Base-by-base conservation (phyloP, 1,140 invertebrate genomes). In the Cyphomyrmex costatus region DNA sequence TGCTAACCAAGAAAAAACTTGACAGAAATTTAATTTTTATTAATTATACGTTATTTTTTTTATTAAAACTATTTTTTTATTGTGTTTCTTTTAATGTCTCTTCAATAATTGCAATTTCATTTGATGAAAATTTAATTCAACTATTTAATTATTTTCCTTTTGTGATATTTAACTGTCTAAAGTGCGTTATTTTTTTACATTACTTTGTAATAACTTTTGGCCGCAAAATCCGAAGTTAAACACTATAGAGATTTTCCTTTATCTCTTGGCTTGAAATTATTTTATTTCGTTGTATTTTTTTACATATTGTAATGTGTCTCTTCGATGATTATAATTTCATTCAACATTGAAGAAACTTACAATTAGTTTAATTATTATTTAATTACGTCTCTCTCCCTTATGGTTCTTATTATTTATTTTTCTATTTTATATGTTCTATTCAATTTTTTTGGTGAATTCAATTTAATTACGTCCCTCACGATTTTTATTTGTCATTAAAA, bases 331-430 rank as follows among this genome's bases (percentile, higher is more conserved):
- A 24, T 33, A 24, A 42, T 68, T 68, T 19, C 8, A 33, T 36
- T 66, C 14, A 1, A 24, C n/a, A n/a, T n/a, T 51, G 12, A 49
- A 51, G 33, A 14, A n/a, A n/a, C n/a, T n/a, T n/a, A n/a, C n/a
- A n/a, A n/a, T n/a, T n/a, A n/a, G n/a, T 19, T 27, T 27, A 61
- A 30, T 27, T 16, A 24, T 27, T 8, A 8, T 19, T 70, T 70
- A 27, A 46, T 70, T 51, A 16, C 3, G 36, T 53, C 1, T 53
- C 8, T 19, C 6, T 53, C 8, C 10, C 6, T 42, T 10, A 5
- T 19, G 51, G 61, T 42, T 24, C 3, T 63, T n/a, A 51, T 51
- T 49, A 42, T 2, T 66, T 53, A 78, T 65, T 78, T 49, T 65
- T n/a, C 8, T 24, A 21, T n/a, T n/a, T n/a, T n/a, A n/a, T n/a